Base-by-base conservation (phyloP, 2,888 invertebrate genomes). In the Carterocephalus palaemon region DNA sequence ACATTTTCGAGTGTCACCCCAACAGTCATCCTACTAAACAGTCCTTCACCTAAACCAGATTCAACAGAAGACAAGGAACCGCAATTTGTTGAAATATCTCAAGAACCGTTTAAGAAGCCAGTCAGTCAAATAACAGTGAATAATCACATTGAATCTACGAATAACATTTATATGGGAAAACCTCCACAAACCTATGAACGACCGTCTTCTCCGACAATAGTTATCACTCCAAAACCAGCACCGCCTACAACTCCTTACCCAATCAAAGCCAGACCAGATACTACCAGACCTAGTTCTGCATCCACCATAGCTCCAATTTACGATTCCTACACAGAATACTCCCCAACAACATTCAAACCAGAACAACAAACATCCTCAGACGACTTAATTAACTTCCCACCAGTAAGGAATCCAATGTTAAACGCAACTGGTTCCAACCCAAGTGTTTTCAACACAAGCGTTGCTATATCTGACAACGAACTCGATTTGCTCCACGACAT, bases 381-480 rank as follows among this genome's bases (percentile, higher is more conserved):
- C 59, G 92, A 94, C 50, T 76, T 91, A 12, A 91, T 91, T 20
- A 94, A 94, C 59, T 95, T 95, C 80, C 95, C 95, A 8, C 95
- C 95, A 0, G 95, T 95, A 0, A 88, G 95, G 32, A 94, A 95
- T 70, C 95, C 95, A 0, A 92, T 94, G 78, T 77, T 94, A 0
- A 95, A 95, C 51, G 90, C 91, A 57, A 92, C 93, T 0, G 85
- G 88, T 0, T 85, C 89, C 0, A 83, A 88, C 13, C 74, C 88
- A 4, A 81, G 77, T 1, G 55, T 82, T 0, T 88, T 69, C 36
- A 88, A 88, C 32, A 80, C 86, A 2, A 88, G 83, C 13, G 70
- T 88, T n/a, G 77, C 89, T 0, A 76, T 89, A 53, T 80, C 88
- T 2, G 88, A 89, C 1, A 88, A 88, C 32, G 89, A 88, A 32